Base-by-base conservation (phyloP, 1,140 invertebrate genomes). In the Drosophila guanche region DNA sequence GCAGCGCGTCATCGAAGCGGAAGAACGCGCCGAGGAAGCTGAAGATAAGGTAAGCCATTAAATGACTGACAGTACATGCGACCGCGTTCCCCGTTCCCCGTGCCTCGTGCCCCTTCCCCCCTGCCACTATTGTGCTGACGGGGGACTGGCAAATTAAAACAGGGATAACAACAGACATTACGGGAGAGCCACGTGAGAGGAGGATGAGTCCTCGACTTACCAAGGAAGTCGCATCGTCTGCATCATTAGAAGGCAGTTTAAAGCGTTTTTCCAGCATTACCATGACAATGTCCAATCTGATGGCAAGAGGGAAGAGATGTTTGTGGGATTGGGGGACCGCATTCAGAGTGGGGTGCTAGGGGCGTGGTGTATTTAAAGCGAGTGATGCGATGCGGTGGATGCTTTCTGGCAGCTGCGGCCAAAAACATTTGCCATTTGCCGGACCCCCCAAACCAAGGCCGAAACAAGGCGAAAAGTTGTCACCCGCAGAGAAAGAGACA, bases 1-100 rank as follows among this genome's bases (percentile, higher is more conserved):
- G 91, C 96, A 97, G 90, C 94, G 97, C 76, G 96, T 97, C 84
- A 93, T 97, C 90, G 96, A 97, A 92, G 97, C 97, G 65, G 97
- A 98, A 92, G 95, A 95, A 71, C 93, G 97, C 79, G 97, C 96
- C 40, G 96, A 97, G 89, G 96, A 97, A 92, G 97, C 97, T 55
- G 96, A 97, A 92, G 96, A 97, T 92, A 97, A 97, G 95, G 97
- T 97, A 94, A 94, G 92, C 74, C 65, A 76, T 81, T 86, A 86
- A 88, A 61, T 72, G 67, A 76, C 61, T 76, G 63, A 63, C 70
- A 12, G 33, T 33, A 52, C 45, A 25, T 20, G 14, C 23, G 16
- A 20, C 22, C 4, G 4, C 10, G 10, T 4, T 6, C 6, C n/a
- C 5, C 14, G 33, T 10, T n/a, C 22, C 4, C 7, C 10, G 8